Base-by-base conservation (phyloP, 2,113 vertebrate genomes). In the Sterna hirundo region DNA sequence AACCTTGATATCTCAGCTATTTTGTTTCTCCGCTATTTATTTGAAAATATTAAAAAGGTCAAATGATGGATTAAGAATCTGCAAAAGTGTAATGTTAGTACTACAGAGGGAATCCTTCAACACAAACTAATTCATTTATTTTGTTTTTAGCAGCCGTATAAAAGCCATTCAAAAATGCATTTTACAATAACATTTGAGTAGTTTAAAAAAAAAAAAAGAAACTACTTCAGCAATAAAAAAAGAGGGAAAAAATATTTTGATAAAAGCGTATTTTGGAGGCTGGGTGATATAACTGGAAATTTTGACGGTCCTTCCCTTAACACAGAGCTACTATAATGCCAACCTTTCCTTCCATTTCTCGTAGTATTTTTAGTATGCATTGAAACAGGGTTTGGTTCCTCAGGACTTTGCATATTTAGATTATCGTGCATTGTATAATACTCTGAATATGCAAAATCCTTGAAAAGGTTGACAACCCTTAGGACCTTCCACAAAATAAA, bases 11-110 rank as follows among this genome's bases (percentile, higher is more conserved):
- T 92, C 94, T 91, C 96, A 93, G 94, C 89, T 97, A 93, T 95
- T 97, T 96, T 96, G 89, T 96, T 96, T 95, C 80, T 74, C 38
- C 58, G 64, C 86, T 79, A 96, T 94, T 96, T 97, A 94, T 95
- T 74, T 94, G 93, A 95, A 97, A 97, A 96, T 94, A 94, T 79
- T 91, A 97, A 96, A 95, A 93, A 97, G 95, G 94, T 89, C 91
- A 96, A 90, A 96, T 78, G 69, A 89, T 95, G 88, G 91, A 95
- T 95, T 95, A 83, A 75, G 54, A 96, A 94, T 91, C 80, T 94
- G 87, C 92, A 94, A 96, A 97, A 94, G 72, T 92, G 70, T 93
- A 91, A 83, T 58, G 64, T 88, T 96, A 84, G n/a, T 88, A 51
- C 79, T 95, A 75, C 79, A 74, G 84, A 91, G 88, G 79, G 75